These are phyloP conservation scores for Phrynosoma platyrhinos DNA, from an alignment of 2,113 vertebrate genomes.

Conservation along the genomic window DNA sequence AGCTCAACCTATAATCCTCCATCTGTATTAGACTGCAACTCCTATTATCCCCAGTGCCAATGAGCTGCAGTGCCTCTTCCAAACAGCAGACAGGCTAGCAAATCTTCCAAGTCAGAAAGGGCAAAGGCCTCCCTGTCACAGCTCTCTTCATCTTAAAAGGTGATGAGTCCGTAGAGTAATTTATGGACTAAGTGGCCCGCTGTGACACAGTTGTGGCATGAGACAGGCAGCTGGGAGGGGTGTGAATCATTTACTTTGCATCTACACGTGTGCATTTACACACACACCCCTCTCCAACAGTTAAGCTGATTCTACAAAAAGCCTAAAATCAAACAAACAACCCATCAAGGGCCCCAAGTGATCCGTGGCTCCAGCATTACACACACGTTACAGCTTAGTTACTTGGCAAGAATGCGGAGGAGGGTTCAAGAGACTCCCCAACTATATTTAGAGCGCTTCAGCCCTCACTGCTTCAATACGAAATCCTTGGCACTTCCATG, in stretches of 20 bases:
- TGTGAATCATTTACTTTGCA: background rate
- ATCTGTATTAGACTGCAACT: too few relatives aligned
- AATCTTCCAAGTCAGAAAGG: background rate
- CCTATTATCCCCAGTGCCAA: too few relatives aligned
- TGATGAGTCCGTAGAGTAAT: background rate
- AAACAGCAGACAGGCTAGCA: background rate
- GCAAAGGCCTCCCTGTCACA: background rate
- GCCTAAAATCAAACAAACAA: background rate
- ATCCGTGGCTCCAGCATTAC: background rate
- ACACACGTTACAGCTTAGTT: slow-evolving; percentile 30
- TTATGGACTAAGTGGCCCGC: background rate
- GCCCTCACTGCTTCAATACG: slow-evolving; percentile 28
- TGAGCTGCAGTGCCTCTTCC: background rate
- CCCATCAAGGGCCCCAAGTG: background rate
- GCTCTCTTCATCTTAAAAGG: background rate
- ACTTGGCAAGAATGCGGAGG: background rate
- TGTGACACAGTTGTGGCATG: background rate
- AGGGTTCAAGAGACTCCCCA: slow-evolving; percentile 2
- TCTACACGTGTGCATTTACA: too few relatives aligned
- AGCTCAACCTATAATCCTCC: too few relatives aligned
- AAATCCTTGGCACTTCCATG: background rate
- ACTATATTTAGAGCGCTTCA: slow-evolving; percentile 52
- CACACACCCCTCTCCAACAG: background rate
- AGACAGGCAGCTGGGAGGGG: too few relatives aligned
- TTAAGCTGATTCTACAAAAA: background rate